Conservation (phyloP, 2,888 invertebrate genomes). For the Steinernema scapterisci region DNA sequence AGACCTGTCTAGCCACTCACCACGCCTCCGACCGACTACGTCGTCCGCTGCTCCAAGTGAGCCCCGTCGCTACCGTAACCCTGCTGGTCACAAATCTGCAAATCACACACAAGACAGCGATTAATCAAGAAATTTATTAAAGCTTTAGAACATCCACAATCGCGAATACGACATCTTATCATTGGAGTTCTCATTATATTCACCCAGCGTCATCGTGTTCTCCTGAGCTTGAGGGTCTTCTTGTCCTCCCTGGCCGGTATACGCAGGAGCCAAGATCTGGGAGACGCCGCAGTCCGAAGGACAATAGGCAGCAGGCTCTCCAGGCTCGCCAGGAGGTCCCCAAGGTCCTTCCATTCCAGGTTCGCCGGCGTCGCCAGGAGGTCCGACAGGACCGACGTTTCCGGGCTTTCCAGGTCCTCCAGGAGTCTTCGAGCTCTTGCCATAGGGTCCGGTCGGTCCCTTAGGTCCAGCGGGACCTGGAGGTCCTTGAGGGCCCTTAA, state of each 20-base stretch:
- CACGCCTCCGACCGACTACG: no score
- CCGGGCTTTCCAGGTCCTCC: conserved; percentile 56
- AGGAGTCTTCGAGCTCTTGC: conserved; percentile 33
- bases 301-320: conserved; percentile 61
- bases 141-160: not conserved
- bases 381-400: conserved; percentile 54
- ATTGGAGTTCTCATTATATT: conserved; percentile 22
- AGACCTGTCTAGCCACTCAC: no score
- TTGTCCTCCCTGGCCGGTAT: not conserved
- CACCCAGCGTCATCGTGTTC: conserved; percentile 7
- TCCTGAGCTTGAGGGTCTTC: conserved; percentile 25
- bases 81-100: not conserved
- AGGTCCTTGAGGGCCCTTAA: conserved; percentile 63
- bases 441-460: conserved; percentile 9
- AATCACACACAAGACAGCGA: not conserved
- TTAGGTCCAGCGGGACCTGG: conserved; percentile 57
- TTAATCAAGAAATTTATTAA: not conserved
- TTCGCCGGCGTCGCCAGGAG: conserved; percentile 52
- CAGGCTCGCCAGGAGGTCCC: conserved; percentile 64
- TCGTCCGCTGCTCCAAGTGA: not conserved
- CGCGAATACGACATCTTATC: conserved; percentile 10
- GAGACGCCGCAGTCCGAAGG: conserved; percentile 64
- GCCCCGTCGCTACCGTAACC: not conserved
- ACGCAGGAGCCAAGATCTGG: conserved; percentile 55
- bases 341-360: conserved; percentile 58